Conservation (phyloP, 2,113 vertebrate species). For the Corythaixoides concolor region DNA sequence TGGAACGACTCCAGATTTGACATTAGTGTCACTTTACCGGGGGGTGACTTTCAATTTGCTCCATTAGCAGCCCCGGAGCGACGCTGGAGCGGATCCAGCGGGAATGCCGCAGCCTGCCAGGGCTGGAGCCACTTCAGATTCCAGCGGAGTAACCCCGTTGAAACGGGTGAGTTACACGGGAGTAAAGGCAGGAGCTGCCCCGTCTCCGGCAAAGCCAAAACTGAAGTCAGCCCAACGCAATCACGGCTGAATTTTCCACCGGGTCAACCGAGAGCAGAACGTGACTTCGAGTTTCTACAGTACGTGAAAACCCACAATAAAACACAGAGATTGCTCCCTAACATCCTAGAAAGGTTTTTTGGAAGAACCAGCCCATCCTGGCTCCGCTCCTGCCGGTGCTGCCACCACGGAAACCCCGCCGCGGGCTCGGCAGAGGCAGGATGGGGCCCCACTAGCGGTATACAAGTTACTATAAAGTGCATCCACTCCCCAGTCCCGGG, state of each 20-base stretch:
- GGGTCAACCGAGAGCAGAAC: background rate
- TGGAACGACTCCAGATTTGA: background rate
- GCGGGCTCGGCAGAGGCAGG: background rate
- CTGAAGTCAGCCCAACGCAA: background rate
- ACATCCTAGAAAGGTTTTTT: background rate
- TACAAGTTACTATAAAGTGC: conserved; percentile 47
- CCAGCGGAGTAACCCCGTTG: background rate
- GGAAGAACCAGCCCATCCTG: background rate
- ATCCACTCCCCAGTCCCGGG: conserved; percentile 54
- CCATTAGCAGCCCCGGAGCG: background rate
- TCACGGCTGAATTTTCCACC: background rate
- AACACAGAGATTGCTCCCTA: background rate
- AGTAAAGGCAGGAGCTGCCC: background rate
- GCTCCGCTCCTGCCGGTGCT: background rate
- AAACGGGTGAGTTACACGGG: background rate
- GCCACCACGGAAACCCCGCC: background rate
- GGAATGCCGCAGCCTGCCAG: background rate
- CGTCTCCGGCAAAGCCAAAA: background rate
- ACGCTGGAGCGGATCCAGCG: background rate
- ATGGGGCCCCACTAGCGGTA: background rate
- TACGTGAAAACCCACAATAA: background rate
- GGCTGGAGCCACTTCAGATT: background rate
- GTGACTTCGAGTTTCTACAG: background rate
- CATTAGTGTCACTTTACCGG: background rate
- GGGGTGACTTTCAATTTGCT: background rate